These are phyloP conservation scores for Psammodynastes pulverulentus DNA, from an alignment of 2,113 vertebrate genomes.

Conservation along the genomic window DNA sequence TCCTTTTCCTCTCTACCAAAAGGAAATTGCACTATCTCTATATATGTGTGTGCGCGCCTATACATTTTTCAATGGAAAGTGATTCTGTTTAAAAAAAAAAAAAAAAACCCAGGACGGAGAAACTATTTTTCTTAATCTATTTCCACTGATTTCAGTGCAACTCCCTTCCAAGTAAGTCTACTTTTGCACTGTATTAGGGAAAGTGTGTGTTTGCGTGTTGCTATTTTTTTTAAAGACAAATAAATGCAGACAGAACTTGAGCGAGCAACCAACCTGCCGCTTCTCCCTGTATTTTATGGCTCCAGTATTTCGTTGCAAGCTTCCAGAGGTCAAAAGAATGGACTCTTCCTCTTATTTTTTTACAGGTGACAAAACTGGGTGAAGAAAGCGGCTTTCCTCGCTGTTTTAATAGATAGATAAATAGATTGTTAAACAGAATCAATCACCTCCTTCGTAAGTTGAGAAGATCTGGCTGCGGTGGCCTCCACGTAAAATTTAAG, in stretches of 20 bases:
- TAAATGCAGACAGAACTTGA: not conserved
- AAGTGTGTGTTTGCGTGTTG: not conserved
- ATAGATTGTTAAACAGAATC: not conserved
- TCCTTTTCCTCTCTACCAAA: not conserved
- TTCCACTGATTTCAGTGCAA: not conserved
- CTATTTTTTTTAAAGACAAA: not conserved
- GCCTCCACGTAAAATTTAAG: not conserved
- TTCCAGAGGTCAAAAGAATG: not conserved
- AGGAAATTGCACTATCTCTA: not conserved
- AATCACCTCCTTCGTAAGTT: not conserved
- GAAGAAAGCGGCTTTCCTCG: not conserved
- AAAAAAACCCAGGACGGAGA: not conserved
- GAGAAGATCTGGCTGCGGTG: not conserved
- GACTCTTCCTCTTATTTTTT: not conserved
- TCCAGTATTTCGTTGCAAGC: not conserved
- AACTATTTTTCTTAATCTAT: not conserved
- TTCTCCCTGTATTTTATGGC: not conserved
- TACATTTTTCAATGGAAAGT: not conserved
- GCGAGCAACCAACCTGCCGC: not conserved
- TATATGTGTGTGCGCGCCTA: not conserved
- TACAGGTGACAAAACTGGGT: not conserved
- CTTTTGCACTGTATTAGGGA: not conserved
- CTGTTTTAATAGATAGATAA: not conserved
- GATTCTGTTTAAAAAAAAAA: not conserved
- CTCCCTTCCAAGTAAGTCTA: not conserved